A percentile compares a stretch with the other conserved stretches of the same genome.
Conservation (phyloP, 2,797 vertebrate species). For the Scolopax rusticola region DNA sequence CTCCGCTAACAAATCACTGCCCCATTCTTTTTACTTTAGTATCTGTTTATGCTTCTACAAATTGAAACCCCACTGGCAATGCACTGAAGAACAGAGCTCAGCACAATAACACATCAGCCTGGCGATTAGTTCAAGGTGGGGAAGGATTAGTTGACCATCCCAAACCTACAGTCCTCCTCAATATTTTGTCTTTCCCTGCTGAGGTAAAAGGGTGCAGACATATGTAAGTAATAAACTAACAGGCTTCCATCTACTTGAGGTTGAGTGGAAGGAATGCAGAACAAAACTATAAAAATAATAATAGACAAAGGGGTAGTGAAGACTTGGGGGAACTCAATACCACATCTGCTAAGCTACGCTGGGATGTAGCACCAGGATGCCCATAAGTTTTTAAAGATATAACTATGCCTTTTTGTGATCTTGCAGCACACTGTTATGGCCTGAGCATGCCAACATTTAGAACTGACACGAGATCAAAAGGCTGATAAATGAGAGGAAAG, state of each 20-base stretch:
- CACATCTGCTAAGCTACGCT: conserved; percentile 82
- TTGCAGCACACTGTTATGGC: conserved; percentile 82
- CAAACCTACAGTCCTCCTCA: conserved; percentile 85
- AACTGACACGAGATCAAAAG: conserved; percentile 95
- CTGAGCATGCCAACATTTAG: conserved; percentile 83
- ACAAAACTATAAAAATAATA: conserved; percentile 99
- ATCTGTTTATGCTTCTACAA: conserved; percentile 99
- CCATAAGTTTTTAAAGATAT: conserved; percentile 78
- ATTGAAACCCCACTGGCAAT: conserved; percentile 99
- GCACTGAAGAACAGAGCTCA: conserved; percentile 79
- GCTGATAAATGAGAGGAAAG: conserved; percentile 93
- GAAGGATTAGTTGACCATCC: conserved; percentile 91
- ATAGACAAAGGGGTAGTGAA: conserved; percentile 87
- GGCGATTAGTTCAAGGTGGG: conserved; percentile 99
- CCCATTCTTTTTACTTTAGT: conserved; percentile 97
- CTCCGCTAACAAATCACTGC: conserved; percentile 96
- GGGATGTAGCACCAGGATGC: conserved; percentile 77
- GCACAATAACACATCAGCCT: conserved; percentile 88
- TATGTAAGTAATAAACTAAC: conserved; percentile 99
- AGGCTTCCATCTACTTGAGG: conserved; percentile 92
- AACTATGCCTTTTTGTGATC: conserved; percentile 84
- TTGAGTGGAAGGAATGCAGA: conserved; percentile 98
- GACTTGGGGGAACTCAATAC: conserved; percentile 83
- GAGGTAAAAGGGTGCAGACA: conserved; percentile 95
- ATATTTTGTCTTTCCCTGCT: conserved; percentile 98